Evolutionary conservation across 2,797 vertebrate species (phyloP).

Genomic region (Pterois miles): DNA sequence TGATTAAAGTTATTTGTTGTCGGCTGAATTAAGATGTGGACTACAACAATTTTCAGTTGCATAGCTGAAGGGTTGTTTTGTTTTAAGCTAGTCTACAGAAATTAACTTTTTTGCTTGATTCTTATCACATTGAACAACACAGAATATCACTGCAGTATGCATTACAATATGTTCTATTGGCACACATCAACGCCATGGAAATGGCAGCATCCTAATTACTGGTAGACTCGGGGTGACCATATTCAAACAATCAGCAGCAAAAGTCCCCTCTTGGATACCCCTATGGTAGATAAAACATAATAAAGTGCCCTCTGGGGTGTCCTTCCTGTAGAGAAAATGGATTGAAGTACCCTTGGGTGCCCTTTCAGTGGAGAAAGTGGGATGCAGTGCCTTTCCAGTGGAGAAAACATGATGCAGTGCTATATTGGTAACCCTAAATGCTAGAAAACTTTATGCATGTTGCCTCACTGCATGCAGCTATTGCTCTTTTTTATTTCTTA

Average conservation of each 20-base stretch:
- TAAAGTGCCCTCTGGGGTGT: neutral
- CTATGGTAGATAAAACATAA: no score
- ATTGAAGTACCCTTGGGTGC: neutral
- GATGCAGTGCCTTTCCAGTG: neutral
- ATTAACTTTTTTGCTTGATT: neutral
- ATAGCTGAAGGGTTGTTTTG: neutral
- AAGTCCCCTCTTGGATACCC: no score
- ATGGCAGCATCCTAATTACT: neutral
- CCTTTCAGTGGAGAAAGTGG: neutral
- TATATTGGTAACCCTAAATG: no score
- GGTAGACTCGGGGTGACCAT: no score
- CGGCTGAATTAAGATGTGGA: conserved; percentile 19
- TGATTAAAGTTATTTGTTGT: conserved; percentile 40
- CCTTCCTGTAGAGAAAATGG: neutral
- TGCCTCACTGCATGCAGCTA: no score
- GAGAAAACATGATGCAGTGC: neutral
- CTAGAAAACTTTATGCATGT: no score
- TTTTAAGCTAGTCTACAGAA: neutral
- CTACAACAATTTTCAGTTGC: neutral
- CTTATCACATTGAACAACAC: neutral
- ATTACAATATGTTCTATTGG: neutral
- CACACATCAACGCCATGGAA: neutral
- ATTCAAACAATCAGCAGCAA: neutral
- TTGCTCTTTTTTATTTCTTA: no score
- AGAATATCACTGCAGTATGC: neutral